Base-by-base conservation (phyloP, 2,888 invertebrate genomes). In the Harpalus rubripes region DNA sequence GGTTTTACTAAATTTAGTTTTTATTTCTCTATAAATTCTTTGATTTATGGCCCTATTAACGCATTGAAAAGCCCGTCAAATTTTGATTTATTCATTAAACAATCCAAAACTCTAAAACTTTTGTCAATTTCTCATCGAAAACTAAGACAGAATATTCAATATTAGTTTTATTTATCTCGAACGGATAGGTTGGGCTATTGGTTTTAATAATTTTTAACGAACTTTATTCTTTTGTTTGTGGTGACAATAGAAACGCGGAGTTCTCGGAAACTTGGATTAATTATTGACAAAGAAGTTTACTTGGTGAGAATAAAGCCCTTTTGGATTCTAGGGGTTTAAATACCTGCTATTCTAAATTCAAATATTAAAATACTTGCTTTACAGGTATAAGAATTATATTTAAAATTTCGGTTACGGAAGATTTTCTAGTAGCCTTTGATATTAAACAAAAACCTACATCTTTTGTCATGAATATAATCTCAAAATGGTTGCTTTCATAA, bases 201-300 rank as follows among this genome's bases (percentile, higher is more conserved):
- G 32, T 63, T 80, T 80, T 80, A 63, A 61, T 80, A 80, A 80
- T 80, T 80, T 80, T 80, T 80, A 76, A 76, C 76, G 52, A 18
- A 18, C 76, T 52, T 56, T 18, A 76, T 22, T 76, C 18, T 56
- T 52, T 76, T 76, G 76, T 76, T 76, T 76, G 56, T 56, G 18
- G 52, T 26, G 56, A 76, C 76, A 76, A 76, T 76, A 76, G 76
- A 76, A 52, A 76, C 12, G 76, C 56, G 41, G n/a, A 76, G 56
- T 76, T 76, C 56, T 76, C 16, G 76, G 56, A 76, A 72, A 52
- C 76, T 52, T 76, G 52, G 18, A 76, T 76, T 76, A 76, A 76
- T 74, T 74, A 74, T 74, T 74, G 74, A 76, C 76, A 76, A 56
- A 76, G 22, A 26, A 32, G 41, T 68, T 39, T 39, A 68, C 68